Evolutionary conservation across 2,797 vertebrate species (phyloP), one percentile per base, ranked within the genome.

Genomic region (Eleutherodactylus coqui): DNA sequence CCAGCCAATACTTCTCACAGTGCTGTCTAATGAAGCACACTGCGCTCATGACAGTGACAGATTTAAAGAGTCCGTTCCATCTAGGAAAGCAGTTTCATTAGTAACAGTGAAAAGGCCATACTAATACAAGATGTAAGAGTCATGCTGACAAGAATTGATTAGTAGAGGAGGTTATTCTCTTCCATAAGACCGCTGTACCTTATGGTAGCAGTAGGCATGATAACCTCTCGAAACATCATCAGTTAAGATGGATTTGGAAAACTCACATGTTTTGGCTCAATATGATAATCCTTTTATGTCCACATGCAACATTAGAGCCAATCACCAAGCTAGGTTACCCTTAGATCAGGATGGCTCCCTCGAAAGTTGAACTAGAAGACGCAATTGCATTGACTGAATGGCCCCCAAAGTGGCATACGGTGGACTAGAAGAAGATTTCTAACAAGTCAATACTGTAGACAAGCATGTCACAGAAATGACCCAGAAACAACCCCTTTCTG

Each of bases 31-130:
- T 43, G 60, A 55, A 72, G 60, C 80, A 55, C 55, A 13, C 14
- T n/a, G 36, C 29, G 24, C 34, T 19, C 2, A 27, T 19, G 77
- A 27, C 38, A 58, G 11, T 29, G n/a, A 43, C 55, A 21, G 75
- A 55, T 36, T 77, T 55, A 77, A 55, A 24, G 47, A 70, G 67
- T 70, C 67, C 67, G 36, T 41, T 21, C 67, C 41, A 19, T 24
- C 36, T 69, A 24, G 2, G 17, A 24, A 8, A 70, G 21, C 1
- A 9, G 21, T 41, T 24, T 70, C 16, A 70, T 21, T 70, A 70
- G 34, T 41, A 24, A 70, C 13, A 36, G 64, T 67, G 17, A 24
- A 70, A 41, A 70, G 32, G 19, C 19, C 21, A 9, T 11, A 41
- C 19, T 41, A 21, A 13, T 24, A 41, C 36, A 70, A 24, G 19